Percentiles rank a stretch among this genome's conserved stretches.
Evolutionary conservation across 2,888 invertebrate genomes (phyloP).

Genomic region (Drosophila stalkeri): DNA sequence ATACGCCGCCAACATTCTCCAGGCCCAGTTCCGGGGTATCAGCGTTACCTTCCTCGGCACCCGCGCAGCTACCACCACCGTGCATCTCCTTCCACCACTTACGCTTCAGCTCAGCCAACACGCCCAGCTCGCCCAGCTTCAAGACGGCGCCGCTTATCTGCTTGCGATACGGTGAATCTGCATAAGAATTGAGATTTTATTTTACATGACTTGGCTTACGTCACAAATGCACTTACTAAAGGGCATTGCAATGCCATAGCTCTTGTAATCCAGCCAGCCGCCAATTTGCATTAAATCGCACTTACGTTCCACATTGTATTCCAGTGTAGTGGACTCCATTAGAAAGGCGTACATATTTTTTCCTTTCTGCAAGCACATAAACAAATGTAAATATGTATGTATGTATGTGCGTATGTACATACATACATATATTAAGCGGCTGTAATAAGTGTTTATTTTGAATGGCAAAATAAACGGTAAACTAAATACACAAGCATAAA

Average conservation of each 20-base stretch:
- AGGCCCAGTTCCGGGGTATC: constrained; percentile 83
- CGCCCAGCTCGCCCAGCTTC: constrained; percentile 95
- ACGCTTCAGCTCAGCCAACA: constrained; percentile 91
- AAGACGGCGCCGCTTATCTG: constrained; percentile 94
- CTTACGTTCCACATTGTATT: constrained; percentile 94
- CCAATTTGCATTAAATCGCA: constrained; percentile 95
- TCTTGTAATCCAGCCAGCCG: constrained; percentile 93
- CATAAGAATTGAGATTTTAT: not conserved
- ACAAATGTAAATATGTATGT: too few species aligned
- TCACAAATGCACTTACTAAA: constrained; percentile 88
- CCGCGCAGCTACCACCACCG: constrained; percentile 83
- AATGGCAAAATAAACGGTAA: not conserved
- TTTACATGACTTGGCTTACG: constrained; percentile 83
- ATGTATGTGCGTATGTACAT: too few species aligned
- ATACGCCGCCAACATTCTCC: constrained; percentile 95
- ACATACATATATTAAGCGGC: too few species aligned
- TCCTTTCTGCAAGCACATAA: constrained; percentile 85
- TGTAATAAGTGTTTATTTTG: not conserved
- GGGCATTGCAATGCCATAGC: constrained; percentile 97
- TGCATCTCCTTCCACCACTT: constrained; percentile 95
- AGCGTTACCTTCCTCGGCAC: constrained; percentile 66
- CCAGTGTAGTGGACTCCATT: constrained; percentile 98
- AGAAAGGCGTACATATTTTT: constrained; percentile 95
- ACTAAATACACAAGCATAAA: not conserved
- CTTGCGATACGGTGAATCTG: constrained; percentile 92